These are phyloP conservation scores for Matsumyia berberina DNA, from an alignment of 2,888 invertebrate species.

Conservation along the genomic window DNA sequence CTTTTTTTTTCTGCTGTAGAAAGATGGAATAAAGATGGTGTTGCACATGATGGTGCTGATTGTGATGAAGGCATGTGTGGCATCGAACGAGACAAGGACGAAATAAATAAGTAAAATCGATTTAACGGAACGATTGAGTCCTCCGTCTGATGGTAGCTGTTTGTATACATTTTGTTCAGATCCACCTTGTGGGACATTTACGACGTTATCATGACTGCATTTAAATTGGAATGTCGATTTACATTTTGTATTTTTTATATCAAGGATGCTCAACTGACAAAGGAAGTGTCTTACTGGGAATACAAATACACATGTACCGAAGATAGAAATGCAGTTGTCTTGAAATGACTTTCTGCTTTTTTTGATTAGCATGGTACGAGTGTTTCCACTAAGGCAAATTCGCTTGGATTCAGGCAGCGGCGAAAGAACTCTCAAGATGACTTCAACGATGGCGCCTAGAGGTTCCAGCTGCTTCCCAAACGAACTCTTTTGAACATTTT, in stretches of 20 bases:
- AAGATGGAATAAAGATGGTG: neutral
- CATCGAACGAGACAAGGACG: slow-evolving; percentile 6
- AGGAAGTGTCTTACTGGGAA: neutral
- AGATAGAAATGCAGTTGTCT: too few species aligned
- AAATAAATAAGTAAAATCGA: slow-evolving; percentile 23
- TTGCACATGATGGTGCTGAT: slow-evolving; percentile 43
- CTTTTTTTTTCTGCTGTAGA: neutral
- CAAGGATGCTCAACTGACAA: neutral
- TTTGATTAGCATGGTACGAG: too few species aligned
- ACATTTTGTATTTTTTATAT: too few species aligned
- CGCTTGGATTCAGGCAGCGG: too few species aligned
- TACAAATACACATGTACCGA: too few species aligned
- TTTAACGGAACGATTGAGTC: neutral
- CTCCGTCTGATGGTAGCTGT: neutral
- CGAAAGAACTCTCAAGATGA: too few species aligned
- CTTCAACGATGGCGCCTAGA: too few species aligned
- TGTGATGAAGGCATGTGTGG: slow-evolving; percentile 25
- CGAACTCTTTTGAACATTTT: too few species aligned
- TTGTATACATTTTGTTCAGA: neutral
- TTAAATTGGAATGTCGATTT: too few species aligned
- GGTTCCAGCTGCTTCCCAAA: too few species aligned
- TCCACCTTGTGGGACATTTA: neutral
- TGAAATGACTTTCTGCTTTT: too few species aligned
- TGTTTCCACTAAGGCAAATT: too few species aligned
- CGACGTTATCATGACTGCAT: neutral